Evolutionary conservation across 1,140 invertebrate genomes (phyloP), one percentile per base, ranked within the genome.

Genomic region (Halesus radiatus): DNA sequence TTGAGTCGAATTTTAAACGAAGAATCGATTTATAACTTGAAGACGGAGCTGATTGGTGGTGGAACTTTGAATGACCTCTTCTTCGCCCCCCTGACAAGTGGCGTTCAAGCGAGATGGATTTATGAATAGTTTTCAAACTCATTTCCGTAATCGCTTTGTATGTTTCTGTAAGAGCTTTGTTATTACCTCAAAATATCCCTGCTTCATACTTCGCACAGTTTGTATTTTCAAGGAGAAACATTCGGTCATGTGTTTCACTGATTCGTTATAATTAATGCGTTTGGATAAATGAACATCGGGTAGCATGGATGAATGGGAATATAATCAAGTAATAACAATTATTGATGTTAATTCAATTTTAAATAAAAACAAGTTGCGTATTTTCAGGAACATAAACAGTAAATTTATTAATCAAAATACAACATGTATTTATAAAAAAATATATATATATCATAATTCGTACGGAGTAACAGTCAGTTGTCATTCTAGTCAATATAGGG

Each of bases 1-100:
- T 79, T 79, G 77, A 70, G 62, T 37, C 29, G 74, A 64, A 68
- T 53, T 68, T 68, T 68, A 53, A 78, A 78, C 37, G 62, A 37
- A 78, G 62, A 78, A 78, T 68, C 76, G 26, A 68, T 78, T 68
- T 68, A 68, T 78, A 68, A 32, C 64, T 68, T 32, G 16, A 32
- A 37, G 13, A 45, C 37, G 37, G 37, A 45, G 37, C 37, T 45
- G 37, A 45, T 45, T 45, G 37, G 8, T 45, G 37, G 1, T 45
- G 10, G 37, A 13, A 45, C 37, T 45, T 8, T 45, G 10, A 45
- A 10, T 5, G 37, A 10, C 37, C 37, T 45, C 37, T 13, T 60
- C 56, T 23, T 60, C 56, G 56, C 3, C 56, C 6, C 6, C n/a
- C 23, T 60, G 56, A 60, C 56, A 6, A 20, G 20, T 23, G 56